Evolutionary conservation across 2,888 invertebrate genomes (phyloP).

Genomic region (Plebejus melissa): DNA sequence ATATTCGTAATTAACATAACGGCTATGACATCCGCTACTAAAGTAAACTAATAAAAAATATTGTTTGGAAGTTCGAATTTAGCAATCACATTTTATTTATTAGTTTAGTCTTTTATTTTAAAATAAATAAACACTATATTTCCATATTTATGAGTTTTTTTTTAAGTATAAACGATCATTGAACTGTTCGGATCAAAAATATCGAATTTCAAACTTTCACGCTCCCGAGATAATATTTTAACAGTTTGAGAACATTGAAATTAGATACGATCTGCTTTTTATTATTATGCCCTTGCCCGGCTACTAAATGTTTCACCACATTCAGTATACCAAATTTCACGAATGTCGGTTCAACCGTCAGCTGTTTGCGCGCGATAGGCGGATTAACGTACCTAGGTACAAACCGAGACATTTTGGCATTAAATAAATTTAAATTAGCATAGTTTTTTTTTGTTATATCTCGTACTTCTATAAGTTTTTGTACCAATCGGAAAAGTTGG

Average conservation of each 20-base stretch:
- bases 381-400: too few species aligned
- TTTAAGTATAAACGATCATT: not conserved
- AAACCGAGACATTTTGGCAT: too few species aligned
- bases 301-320: too few species aligned
- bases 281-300: too few species aligned
- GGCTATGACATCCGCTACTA: slow-evolving; percentile 12
- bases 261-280: too few species aligned
- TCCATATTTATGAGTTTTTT: not conserved
- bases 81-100: slow-evolving; percentile 10
- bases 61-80: not conserved
- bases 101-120: slow-evolving; percentile 7
- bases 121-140: slow-evolving; percentile 11
- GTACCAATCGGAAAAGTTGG: too few species aligned
- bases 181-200: not conserved
- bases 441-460: too few species aligned
- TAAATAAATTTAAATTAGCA: too few species aligned
- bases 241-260: slow-evolving; percentile 1
- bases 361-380: too few species aligned
- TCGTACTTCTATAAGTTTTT: too few species aligned
- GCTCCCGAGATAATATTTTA: not conserved
- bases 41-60: slow-evolving; percentile 17
- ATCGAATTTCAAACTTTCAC: slow-evolving; percentile 1
- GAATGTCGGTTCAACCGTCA: too few species aligned
- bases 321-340: too few species aligned
- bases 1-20: slow-evolving; percentile 14